Conservation (phyloP, 2,888 invertebrate genomes). For the Venustoraphidia nigricollis region DNA sequence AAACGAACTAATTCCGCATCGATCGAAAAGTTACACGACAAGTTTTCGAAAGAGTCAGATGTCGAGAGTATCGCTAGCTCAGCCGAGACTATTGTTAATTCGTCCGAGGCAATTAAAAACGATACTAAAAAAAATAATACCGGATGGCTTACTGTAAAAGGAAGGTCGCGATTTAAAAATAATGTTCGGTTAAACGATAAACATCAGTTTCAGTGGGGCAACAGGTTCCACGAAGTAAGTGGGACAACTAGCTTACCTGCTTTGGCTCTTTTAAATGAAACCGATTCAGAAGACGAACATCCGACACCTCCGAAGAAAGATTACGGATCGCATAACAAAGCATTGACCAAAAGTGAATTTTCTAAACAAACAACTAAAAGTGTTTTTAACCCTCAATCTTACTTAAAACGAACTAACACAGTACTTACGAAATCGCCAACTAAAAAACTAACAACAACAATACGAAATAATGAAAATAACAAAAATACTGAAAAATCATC, state of each 20-base stretch:
- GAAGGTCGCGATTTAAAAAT: constrained; percentile 42
- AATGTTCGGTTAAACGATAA: constrained; percentile 28
- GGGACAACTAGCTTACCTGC: constrained; percentile 72
- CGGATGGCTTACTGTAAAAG: constrained; percentile 76
- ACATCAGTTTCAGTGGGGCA: constrained; percentile 54
- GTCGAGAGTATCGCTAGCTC: constrained; percentile 32
- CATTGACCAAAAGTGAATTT: background rate
- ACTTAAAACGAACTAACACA: constrained; percentile 3
- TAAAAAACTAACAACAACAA: background rate
- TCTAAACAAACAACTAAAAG: background rate
- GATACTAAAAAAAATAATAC: constrained; percentile 21
- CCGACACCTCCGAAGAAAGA: too few relatives aligned
- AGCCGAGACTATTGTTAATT: constrained; percentile 36
- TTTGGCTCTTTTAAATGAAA: constrained; percentile 32
- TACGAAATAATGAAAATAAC: background rate
- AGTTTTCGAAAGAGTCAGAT: background rate
- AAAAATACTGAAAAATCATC: background rate
- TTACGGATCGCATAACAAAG: too few relatives aligned
- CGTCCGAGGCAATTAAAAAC: constrained; percentile 20
- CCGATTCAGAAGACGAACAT: constrained; percentile 10
- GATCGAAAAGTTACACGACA: background rate
- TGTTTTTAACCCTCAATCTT: background rate
- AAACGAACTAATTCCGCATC: constrained; percentile 6
- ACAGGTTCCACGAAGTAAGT: constrained; percentile 67
- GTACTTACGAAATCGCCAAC: background rate